Percentiles rank a stretch among this genome's conserved stretches.
Evolutionary conservation across 1,140 invertebrate genomes (phyloP).

Genomic region (Pissodes strobi): DNA sequence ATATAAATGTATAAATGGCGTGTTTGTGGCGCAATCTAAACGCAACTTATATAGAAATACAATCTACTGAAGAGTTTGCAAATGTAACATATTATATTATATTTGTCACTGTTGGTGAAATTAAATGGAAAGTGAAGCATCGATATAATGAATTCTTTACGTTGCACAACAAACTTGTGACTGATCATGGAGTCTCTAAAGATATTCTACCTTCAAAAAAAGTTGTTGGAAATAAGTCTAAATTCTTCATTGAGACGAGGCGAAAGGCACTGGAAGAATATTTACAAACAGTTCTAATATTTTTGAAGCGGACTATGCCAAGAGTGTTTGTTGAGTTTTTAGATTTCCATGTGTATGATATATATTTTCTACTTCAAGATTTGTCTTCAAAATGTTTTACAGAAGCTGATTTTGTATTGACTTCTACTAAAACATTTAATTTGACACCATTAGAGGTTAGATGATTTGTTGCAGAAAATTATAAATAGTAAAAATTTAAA

Average conservation of each 20-base stretch:
- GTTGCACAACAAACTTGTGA: slow-evolving; percentile 80
- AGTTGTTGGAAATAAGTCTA: slow-evolving; percentile 67
- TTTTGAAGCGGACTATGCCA: slow-evolving; percentile 75
- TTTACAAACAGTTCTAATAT: slow-evolving; percentile 74
- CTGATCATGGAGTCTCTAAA: slow-evolving; percentile 77
- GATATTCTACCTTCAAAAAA: slow-evolving; percentile 91
- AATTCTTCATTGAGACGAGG: slow-evolving; percentile 83
- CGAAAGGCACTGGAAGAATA: slow-evolving; percentile 79
- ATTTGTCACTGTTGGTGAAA: slow-evolving; percentile 67
- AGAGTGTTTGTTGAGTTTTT: slow-evolving; percentile 76
- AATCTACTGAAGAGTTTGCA: slow-evolving; percentile 60
- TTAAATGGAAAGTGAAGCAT: slow-evolving; percentile 81
- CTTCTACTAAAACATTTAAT: slow-evolving; percentile 63
- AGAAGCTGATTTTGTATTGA: slow-evolving; percentile 69
- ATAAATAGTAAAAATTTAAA: too few relatives aligned
- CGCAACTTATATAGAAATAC: slow-evolving; percentile 64
- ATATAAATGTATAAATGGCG: too few relatives aligned
- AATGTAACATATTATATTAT: slow-evolving; percentile 72
- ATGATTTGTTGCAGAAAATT: too few relatives aligned
- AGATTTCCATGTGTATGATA: slow-evolving; percentile 81
- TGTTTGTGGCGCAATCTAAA: slow-evolving; percentile 65
- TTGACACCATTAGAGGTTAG: slow-evolving; percentile 76
- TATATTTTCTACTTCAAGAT: slow-evolving; percentile 78
- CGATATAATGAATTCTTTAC: slow-evolving; percentile 89
- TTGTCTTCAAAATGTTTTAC: slow-evolving; percentile 73